Evolutionary conservation across 2,888 invertebrate genomes (phyloP).

Genomic region (Mythimna ferrago): DNA sequence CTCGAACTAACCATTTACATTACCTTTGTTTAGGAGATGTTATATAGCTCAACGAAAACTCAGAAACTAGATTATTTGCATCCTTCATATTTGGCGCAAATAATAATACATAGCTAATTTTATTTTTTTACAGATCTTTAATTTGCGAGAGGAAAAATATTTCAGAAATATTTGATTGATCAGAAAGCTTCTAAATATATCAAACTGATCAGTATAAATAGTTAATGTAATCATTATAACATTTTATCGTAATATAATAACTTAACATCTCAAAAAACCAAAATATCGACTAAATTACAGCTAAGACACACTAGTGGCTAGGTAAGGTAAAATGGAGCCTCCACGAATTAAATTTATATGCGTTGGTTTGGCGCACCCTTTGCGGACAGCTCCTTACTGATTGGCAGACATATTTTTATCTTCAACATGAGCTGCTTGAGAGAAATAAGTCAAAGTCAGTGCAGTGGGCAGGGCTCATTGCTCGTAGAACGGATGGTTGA

Average conservation of each 20-base stretch:
- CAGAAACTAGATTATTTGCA: neutral
- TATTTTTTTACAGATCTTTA: neutral
- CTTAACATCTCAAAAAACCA: slow-evolving; percentile 24
- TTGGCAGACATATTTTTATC: neutral
- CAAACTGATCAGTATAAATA: slow-evolving; percentile 1
- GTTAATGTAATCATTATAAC: slow-evolving; percentile 5
- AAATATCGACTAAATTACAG: slow-evolving; percentile 19
- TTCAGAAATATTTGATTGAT: slow-evolving; percentile 1
- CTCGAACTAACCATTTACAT: no score
- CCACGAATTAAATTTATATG: neutral
- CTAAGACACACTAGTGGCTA: slow-evolving; percentile 17
- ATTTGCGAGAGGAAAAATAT: neutral
- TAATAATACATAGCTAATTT: neutral
- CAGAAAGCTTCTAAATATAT: slow-evolving; percentile 7
- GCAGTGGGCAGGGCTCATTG: no score
- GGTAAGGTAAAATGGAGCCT: neutral
- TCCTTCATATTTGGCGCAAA: neutral
- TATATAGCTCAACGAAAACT: neutral
- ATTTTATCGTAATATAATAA: slow-evolving; percentile 8
- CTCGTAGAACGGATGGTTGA: no score
- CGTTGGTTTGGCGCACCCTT: no score
- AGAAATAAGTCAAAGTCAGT: neutral
- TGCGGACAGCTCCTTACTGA: neutral
- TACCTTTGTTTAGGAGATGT: neutral
- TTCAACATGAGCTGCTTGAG: neutral